Percentiles rank a stretch among this genome's conserved stretches.
Evolutionary conservation across 2,888 invertebrate genomes (phyloP).

Genomic region (Ernsta delagoae): DNA sequence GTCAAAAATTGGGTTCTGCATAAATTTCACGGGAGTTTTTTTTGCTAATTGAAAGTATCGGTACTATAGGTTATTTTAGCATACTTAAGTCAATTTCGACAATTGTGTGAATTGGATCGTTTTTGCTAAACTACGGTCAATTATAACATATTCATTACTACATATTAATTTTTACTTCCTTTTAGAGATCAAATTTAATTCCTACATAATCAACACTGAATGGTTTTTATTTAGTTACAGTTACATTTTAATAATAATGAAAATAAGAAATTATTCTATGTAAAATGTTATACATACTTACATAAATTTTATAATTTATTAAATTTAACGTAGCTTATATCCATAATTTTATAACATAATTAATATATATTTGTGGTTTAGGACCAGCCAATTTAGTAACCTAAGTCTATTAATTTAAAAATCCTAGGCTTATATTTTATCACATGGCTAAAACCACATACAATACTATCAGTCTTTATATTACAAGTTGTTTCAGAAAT

Average conservation of each 20-base stretch:
- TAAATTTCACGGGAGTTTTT: too few relatives aligned
- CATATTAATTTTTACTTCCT: too few relatives aligned
- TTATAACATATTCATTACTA: too few relatives aligned
- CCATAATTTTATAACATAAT: slow-evolving; percentile 16
- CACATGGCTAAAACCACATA: slow-evolving; percentile 58
- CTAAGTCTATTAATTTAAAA: slow-evolving; percentile 42
- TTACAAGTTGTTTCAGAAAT: slow-evolving; percentile 24
- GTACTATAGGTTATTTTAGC: too few relatives aligned
- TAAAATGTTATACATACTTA: slow-evolving; percentile 36
- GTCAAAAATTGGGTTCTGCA: too few relatives aligned
- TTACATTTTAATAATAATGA: neutral
- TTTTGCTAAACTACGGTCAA: too few relatives aligned
- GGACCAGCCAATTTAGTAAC: slow-evolving; percentile 36
- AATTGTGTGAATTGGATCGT: too few relatives aligned
- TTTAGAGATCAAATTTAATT: slow-evolving; percentile 38
- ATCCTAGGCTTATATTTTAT: slow-evolving; percentile 58
- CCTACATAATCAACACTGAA: slow-evolving; percentile 6
- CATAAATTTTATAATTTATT: slow-evolving; percentile 22
- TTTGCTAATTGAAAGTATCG: too few relatives aligned
- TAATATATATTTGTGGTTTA: slow-evolving; percentile 26
- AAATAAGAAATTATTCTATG: slow-evolving; percentile 34
- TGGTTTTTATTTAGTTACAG: slow-evolving; percentile 11
- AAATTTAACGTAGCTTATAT: slow-evolving; percentile 4
- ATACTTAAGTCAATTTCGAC: too few relatives aligned
- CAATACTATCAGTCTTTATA: slow-evolving; percentile 79